A percentile compares a stretch with the other conserved stretches of the same genome.
phyloP scores from a whole-genome alignment of 1,140 invertebrate genomes.

The Plectus sambesii region DNA sequence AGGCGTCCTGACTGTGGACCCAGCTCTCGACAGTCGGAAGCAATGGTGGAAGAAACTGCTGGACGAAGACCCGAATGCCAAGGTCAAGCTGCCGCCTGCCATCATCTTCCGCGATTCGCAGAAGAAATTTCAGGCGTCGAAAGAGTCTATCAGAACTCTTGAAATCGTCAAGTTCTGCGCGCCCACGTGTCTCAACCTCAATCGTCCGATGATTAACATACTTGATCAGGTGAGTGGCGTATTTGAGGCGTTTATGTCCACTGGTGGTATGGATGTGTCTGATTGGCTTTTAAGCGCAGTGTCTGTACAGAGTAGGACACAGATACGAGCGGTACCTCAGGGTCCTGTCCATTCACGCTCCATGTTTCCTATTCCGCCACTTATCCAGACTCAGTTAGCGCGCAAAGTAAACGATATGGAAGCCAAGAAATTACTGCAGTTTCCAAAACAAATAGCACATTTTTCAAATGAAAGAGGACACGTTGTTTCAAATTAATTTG shows the following conservation, averaged over 20 bases:
- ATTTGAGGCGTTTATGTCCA: too few species aligned
- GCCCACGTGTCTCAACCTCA: slow-evolving; percentile 17
- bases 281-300: too few species aligned
- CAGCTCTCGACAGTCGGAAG: slow-evolving; percentile 3
- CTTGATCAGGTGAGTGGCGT: slow-evolving; percentile 30
- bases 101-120: slow-evolving; percentile 15
- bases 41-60: slow-evolving; percentile 5
- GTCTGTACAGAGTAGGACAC: too few species aligned
- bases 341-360: background rate
- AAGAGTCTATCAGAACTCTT: slow-evolving; percentile 9
- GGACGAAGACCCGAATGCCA: background rate
- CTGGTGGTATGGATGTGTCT: too few species aligned
- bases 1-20: slow-evolving; percentile 22
- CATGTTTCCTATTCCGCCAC: background rate
- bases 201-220: slow-evolving; percentile 29
- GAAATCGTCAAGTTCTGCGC: slow-evolving; percentile 27
- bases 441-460: too few species aligned
- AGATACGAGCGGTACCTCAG: too few species aligned
- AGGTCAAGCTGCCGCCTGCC: too few species aligned
- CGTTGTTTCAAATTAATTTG: too few species aligned
- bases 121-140: slow-evolving; percentile 11
- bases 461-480: too few species aligned
- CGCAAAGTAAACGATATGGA: too few species aligned
- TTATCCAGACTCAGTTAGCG: too few species aligned
- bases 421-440: too few species aligned